Percentiles rank a stretch among this genome's conserved stretches.
Conservation (phyloP, 1,140 invertebrate genomes). For the Littorina saxatilis region DNA sequence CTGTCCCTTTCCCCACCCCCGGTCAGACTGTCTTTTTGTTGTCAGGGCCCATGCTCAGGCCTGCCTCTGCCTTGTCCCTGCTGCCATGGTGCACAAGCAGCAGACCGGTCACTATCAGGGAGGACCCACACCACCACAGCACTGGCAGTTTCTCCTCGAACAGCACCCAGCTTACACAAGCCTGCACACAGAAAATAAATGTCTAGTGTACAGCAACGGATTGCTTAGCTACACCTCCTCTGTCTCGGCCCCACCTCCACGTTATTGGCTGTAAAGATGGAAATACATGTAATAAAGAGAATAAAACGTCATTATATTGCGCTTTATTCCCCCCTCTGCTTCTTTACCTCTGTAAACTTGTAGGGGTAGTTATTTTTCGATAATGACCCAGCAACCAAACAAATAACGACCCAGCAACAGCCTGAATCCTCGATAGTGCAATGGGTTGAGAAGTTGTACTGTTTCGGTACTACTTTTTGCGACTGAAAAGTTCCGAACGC, state of each 20-base stretch:
- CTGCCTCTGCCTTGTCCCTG: background rate
- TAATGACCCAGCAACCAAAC: too few relatives aligned
- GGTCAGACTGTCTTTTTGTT: slow-evolving; percentile 12
- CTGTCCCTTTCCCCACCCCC: background rate
- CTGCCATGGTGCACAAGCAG: slow-evolving; percentile 53
- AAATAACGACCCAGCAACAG: too few relatives aligned
- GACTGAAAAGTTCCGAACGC: too few relatives aligned
- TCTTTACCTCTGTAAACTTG: too few relatives aligned
- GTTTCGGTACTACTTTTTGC: too few relatives aligned
- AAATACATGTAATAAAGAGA: too few relatives aligned
- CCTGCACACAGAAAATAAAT: slow-evolving; percentile 46
- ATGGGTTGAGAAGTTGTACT: too few relatives aligned
- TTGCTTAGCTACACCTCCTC: background rate
- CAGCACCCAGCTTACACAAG: slow-evolving; percentile 46
- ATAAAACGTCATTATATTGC: too few relatives aligned
- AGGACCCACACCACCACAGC: slow-evolving; percentile 53
- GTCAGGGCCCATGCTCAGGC: background rate
- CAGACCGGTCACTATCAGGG: slow-evolving; percentile 48
- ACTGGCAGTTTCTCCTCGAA: slow-evolving; percentile 50
- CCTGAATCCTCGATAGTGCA: too few relatives aligned
- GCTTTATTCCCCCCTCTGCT: too few relatives aligned
- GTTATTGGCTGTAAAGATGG: too few relatives aligned
- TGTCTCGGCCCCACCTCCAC: background rate
- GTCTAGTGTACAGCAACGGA: background rate
- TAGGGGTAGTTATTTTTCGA: too few relatives aligned